phyloP scores from a whole-genome alignment of 2,797 vertebrate species.

The Falco novaeseelandiae region DNA sequence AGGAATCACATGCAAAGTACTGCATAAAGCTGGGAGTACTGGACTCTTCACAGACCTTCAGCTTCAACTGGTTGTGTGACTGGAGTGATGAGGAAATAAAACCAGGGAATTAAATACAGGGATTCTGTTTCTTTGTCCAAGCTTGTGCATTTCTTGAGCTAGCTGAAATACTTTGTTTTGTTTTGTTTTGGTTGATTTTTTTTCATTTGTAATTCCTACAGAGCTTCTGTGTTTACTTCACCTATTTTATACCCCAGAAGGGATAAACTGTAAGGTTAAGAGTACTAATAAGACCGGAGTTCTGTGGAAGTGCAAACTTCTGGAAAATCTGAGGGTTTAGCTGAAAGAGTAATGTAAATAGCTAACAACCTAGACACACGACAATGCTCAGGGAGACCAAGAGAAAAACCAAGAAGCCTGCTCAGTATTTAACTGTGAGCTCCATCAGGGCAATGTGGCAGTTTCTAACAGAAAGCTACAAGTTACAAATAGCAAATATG shows the following conservation, averaged over 20 bases:
- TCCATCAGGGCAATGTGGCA: not conserved
- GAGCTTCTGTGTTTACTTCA: slow-evolving; percentile 24
- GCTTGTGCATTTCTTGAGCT: not conserved
- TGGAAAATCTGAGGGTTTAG: slow-evolving; percentile 30
- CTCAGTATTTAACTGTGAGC: not conserved
- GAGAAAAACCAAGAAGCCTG: not conserved
- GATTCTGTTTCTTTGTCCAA: not conserved
- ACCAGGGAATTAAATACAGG: not conserved
- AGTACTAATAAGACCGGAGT: not conserved
- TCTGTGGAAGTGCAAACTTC: slow-evolving; percentile 22
- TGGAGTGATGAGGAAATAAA: not conserved
- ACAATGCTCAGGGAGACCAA: not conserved
- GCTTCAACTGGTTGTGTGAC: not conserved
- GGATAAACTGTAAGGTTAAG: slow-evolving; percentile 9
- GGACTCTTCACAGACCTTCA: not conserved
- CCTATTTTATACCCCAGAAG: slow-evolving; percentile 16
- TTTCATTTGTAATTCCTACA: not conserved
- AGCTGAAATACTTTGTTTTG: not conserved
- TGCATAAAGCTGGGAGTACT: not conserved
- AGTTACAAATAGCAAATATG: slow-evolving; percentile 20
- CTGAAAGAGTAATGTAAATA: not conserved
- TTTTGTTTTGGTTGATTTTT: not conserved
- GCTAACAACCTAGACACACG: not conserved
- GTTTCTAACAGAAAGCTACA: slow-evolving; percentile 2
- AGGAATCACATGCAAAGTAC: not conserved